phyloP scores from a whole-genome alignment of 2,113 vertebrate species.

The Paedocypris sp. region DNA sequence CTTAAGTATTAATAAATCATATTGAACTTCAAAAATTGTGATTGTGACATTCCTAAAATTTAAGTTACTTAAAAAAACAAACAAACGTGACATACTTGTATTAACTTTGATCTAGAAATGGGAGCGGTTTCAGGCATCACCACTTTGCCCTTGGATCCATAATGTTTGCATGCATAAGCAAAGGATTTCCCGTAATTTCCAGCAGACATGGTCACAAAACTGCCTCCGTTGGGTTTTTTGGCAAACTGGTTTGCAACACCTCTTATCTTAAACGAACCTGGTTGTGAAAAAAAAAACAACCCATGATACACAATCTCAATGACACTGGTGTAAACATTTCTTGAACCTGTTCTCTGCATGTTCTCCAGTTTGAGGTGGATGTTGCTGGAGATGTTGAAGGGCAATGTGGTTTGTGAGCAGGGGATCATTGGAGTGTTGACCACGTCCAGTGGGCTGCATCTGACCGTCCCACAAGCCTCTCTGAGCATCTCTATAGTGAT shows the following conservation, averaged over 20 bases:
- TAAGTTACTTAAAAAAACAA: too few species aligned
- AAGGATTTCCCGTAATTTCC: conserved; percentile 70
- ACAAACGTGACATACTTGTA: conserved; percentile 46
- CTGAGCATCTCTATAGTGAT: conserved; percentile 52
- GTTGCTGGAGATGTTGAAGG: conserved; percentile 37
- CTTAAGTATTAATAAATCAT: too few species aligned
- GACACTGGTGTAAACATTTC: too few species aligned
- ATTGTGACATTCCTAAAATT: too few species aligned
- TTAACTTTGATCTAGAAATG: conserved; percentile 51
- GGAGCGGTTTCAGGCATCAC: conserved; percentile 64
- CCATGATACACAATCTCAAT: conserved; percentile 12
- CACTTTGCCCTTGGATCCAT: conserved; percentile 58
- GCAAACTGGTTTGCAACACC: conserved; percentile 67
- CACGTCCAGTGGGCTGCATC: conserved; percentile 57
- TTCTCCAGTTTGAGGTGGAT: conserved; percentile 64
- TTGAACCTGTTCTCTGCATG: conserved; percentile 64
- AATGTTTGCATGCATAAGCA: conserved; percentile 61
- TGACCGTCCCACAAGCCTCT: conserved; percentile 54
- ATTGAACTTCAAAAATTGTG: too few species aligned
- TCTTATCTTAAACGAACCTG: conserved; percentile 69
- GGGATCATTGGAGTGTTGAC: conserved; percentile 59
- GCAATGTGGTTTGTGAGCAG: conserved; percentile 54
- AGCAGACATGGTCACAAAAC: conserved; percentile 65
- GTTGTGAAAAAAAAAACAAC: neutral
- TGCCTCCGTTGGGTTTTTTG: conserved; percentile 34